These are phyloP conservation scores for Hermetia illucens DNA, from an alignment of 1,140 invertebrate species.

Conservation along the genomic window DNA sequence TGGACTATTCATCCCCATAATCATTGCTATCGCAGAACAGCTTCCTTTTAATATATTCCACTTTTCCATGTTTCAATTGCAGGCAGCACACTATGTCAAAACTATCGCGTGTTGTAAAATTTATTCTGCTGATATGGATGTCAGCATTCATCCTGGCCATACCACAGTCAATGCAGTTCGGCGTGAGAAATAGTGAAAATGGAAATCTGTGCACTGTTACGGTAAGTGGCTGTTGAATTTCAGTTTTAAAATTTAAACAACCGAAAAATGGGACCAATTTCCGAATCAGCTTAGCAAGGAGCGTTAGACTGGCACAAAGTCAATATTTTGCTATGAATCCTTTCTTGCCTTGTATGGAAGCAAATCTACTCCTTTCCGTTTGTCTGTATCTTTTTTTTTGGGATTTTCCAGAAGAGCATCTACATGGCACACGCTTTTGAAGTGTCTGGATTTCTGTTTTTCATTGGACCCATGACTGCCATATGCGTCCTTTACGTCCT, in stretches of 20 bases:
- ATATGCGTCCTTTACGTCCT: constrained; percentile 74
- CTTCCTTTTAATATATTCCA: too few relatives aligned
- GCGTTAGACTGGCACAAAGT: too few relatives aligned
- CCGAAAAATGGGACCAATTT: not conserved
- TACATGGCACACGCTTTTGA: constrained; percentile 62
- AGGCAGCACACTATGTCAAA: constrained; percentile 71
- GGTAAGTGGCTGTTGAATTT: constrained; percentile 13
- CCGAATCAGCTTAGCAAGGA: too few relatives aligned
- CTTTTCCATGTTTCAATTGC: too few relatives aligned
- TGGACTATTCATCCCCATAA: too few relatives aligned
- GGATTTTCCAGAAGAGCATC: constrained; percentile 41
- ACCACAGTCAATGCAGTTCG: constrained; percentile 64
- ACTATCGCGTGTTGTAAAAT: constrained; percentile 55
- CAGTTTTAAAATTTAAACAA: not conserved
- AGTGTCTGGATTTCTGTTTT: constrained; percentile 72
- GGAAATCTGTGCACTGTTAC: constrained; percentile 38
- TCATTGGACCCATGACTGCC: constrained; percentile 70
- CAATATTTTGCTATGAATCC: too few relatives aligned
- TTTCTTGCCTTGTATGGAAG: too few relatives aligned
- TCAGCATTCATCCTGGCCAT: constrained; percentile 57
- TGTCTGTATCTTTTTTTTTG: constrained; percentile 9
- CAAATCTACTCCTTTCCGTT: not conserved
- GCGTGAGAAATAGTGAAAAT: constrained; percentile 34
- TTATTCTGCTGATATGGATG: constrained; percentile 60
- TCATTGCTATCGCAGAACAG: too few relatives aligned